Percentiles rank a stretch among this genome's conserved stretches.
These are phyloP conservation scores for Calameuta filiformis DNA, from an alignment of 2,888 invertebrate species.

Conservation along the genomic window DNA sequence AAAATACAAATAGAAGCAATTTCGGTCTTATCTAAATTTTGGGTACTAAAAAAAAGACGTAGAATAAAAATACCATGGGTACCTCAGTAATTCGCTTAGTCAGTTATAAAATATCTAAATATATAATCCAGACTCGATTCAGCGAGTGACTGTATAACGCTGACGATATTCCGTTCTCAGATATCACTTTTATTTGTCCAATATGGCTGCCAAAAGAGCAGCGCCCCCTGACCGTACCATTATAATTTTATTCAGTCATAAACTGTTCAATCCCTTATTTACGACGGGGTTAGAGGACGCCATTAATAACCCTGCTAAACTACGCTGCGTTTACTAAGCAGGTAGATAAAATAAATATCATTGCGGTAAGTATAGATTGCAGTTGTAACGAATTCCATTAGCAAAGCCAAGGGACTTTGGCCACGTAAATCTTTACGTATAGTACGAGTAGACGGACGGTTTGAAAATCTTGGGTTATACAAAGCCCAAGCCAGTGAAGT, in stretches of 20 bases:
- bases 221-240: background rate
- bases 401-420: background rate
- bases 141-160: background rate
- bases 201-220: background rate
- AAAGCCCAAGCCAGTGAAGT: background rate
- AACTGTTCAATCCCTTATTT: background rate
- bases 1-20: background rate
- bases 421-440: background rate
- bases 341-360: background rate
- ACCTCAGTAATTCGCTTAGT: background rate
- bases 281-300: background rate
- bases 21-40: background rate
- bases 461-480: background rate
- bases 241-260: background rate
- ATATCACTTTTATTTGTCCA: background rate
- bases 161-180: background rate
- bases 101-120: background rate
- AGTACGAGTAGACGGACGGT: background rate
- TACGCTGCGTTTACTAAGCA: background rate
- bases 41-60: background rate
- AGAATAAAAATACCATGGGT: background rate
- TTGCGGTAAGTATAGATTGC: background rate
- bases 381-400: background rate
- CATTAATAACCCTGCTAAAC: background rate
- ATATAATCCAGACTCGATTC: background rate